A percentile compares a stretch with the other conserved stretches of the same genome.
Conservation (phyloP, 2,113 vertebrate species). For the Aplodontia rufa region DNA sequence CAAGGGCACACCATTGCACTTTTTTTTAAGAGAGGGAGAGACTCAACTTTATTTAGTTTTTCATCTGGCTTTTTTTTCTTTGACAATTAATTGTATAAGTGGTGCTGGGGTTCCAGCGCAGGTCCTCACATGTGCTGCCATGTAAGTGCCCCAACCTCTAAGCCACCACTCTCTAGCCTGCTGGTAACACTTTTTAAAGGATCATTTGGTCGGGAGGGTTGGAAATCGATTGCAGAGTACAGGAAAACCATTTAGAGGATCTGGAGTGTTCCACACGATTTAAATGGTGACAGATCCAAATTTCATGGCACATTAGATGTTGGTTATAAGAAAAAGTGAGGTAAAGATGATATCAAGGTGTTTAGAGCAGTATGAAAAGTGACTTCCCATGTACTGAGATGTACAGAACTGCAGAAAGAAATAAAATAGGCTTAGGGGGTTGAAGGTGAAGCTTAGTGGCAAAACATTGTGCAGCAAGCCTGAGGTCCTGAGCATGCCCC, state of each 20-base stretch:
- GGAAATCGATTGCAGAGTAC: neutral
- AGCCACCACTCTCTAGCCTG: no score
- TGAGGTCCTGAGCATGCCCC: no score
- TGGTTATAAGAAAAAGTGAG: neutral
- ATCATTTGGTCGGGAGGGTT: neutral
- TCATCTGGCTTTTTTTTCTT: no score
- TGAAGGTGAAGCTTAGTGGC: no score
- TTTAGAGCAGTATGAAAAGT: neutral
- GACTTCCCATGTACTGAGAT: neutral
- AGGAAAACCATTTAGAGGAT: neutral
- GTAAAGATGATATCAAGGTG: neutral
- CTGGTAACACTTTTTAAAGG: neutral
- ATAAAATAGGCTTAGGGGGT: neutral
- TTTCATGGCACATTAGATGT: slow-evolving; percentile 23
- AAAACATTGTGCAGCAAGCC: no score
- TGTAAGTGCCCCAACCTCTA: no score
- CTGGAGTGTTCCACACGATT: neutral
- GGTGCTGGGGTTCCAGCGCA: no score
- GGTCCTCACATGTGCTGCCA: no score
- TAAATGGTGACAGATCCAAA: neutral
- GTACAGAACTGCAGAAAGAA: neutral
- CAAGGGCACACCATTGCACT: no score
- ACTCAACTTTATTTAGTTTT: no score
- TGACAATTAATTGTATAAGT: no score
- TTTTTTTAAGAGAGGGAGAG: no score